These are phyloP conservation scores for Tychaedon coryphoeus DNA, from an alignment of 2,113 vertebrate species.

Conservation along the genomic window DNA sequence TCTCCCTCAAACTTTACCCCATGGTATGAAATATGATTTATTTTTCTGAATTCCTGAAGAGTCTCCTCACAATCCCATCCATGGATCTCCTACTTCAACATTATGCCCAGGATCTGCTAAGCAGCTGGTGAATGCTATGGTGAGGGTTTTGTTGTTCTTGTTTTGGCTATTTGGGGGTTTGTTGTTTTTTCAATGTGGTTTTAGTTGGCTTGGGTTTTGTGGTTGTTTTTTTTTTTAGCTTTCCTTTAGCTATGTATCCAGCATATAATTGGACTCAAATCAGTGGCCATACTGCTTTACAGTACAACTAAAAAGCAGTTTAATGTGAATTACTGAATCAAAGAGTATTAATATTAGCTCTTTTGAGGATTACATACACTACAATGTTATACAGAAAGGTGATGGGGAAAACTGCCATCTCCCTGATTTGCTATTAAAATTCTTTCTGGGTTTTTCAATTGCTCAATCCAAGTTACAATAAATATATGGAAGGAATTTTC, in stretches of 20 bases:
- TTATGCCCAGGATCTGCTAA: not conserved
- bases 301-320: not conserved
- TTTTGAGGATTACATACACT: not conserved
- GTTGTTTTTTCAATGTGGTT: not conserved
- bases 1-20: not conserved
- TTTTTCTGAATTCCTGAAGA: not conserved
- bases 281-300: not conserved
- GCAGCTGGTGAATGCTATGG: not conserved
- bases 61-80: not conserved
- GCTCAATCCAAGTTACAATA: not conserved
- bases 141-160: not conserved
- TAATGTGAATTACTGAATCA: not conserved
- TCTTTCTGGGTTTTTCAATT: not conserved
- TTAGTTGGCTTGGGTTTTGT: not conserved
- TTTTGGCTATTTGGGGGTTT: not conserved
- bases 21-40: not conserved
- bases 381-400: not conserved
- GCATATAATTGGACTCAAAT: not conserved
- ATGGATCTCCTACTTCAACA: not conserved
- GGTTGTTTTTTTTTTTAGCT: not conserved
- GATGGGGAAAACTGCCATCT: not conserved
- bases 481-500: not conserved
- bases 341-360: not conserved
- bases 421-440: not conserved
- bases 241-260: not conserved